Evolutionary conservation across 2,888 invertebrate species (phyloP).

Genomic region (Epinotia ramella): DNA sequence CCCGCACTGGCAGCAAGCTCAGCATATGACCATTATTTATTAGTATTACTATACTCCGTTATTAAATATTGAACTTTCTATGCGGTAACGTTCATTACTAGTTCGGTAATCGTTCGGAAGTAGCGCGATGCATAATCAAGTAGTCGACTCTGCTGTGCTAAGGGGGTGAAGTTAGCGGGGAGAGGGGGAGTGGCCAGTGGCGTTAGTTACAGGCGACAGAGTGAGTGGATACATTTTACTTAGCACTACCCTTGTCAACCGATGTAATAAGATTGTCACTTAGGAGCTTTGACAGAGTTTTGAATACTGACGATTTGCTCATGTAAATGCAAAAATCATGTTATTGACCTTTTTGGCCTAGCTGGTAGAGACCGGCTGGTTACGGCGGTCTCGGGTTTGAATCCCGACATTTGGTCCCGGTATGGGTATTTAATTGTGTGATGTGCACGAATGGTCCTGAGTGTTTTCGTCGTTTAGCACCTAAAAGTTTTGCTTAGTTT

Average conservation of each 20-base stretch:
- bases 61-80: conserved; percentile 63
- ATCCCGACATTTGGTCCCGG: too few relatives aligned
- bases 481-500: too few relatives aligned
- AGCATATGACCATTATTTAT: conserved; percentile 15
- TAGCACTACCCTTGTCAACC: background rate
- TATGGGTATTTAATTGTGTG: too few relatives aligned
- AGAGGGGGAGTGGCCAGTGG: conserved; percentile 55
- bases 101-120: conserved; percentile 82
- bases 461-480: too few relatives aligned
- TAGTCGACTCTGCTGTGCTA: conserved; percentile 64
- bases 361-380: too few relatives aligned
- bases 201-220: conserved; percentile 56
- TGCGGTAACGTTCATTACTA: conserved; percentile 77
- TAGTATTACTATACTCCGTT: conserved; percentile 30
- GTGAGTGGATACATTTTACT: background rate
- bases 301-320: too few relatives aligned
- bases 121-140: conserved; percentile 83
- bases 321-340: too few relatives aligned
- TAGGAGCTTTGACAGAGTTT: background rate
- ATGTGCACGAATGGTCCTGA: too few relatives aligned
- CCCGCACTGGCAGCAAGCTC: background rate
- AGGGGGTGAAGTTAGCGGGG: conserved; percentile 48
- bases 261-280: background rate
- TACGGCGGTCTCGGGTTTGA: too few relatives aligned
- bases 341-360: too few relatives aligned